These are phyloP conservation scores for Euzetes globulus DNA, from an alignment of 2,888 invertebrate genomes.

Conservation along the genomic window DNA sequence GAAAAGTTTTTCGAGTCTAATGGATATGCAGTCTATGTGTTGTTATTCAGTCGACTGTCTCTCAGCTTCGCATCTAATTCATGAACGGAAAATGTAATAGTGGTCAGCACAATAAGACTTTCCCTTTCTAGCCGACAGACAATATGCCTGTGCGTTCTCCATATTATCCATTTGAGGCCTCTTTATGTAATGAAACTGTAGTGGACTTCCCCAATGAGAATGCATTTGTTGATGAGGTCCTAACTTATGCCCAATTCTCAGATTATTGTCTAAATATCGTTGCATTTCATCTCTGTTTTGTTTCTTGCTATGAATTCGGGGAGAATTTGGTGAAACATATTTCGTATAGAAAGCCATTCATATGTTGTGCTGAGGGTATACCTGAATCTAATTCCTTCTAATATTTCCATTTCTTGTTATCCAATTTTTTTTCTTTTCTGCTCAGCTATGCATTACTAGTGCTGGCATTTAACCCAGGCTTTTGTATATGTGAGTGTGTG, in stretches of 20 bases:
- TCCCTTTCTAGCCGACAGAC: background rate
- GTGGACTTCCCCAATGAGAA: background rate
- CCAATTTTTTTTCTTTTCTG: background rate
- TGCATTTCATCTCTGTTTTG: background rate
- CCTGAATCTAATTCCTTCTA: background rate
- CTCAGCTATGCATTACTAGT: slow-evolving; percentile 19
- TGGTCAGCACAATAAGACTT: background rate
- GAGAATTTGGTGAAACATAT: no score
- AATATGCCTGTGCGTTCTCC: background rate
- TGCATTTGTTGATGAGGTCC: background rate
- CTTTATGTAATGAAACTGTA: slow-evolving; percentile 8
- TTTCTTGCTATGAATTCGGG: no score
- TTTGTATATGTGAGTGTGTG: background rate
- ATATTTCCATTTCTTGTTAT: background rate
- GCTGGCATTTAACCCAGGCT: slow-evolving; percentile 12
- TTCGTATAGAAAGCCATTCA: no score
- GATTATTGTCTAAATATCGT: background rate
- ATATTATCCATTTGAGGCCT: slow-evolving; percentile 7
- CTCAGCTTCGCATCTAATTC: background rate
- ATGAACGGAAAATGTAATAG: slow-evolving; percentile 3
- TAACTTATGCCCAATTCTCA: background rate
- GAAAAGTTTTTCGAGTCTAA: background rate
- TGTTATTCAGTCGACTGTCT: background rate
- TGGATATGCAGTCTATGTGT: background rate
- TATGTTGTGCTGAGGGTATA: background rate